Evolutionary conservation across 2,797 vertebrate species (phyloP), one percentile per base, ranked within the genome.

Genomic region (Menidia menidia): DNA sequence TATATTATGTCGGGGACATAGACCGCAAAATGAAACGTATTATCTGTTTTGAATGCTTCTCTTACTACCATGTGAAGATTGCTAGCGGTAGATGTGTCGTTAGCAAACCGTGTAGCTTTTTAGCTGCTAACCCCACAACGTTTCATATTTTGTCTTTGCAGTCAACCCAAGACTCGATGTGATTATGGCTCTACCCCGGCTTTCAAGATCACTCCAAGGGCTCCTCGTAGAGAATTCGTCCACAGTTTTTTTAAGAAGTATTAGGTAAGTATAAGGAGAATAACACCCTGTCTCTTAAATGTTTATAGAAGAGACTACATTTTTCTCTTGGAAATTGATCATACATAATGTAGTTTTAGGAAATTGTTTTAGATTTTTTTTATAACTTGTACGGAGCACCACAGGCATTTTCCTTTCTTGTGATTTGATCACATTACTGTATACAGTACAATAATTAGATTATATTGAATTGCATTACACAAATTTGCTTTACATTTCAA

Each of bases 191-290:
- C 33, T 91, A 16, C 39, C 4, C 0, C 61, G 51, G 35, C 48
- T 92, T 45, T 74, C 89, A 77, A 84, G 68, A 75, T 65, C 79
- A 0, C 14, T 92, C 1, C 42, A 71, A 25, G 68, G 83, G n/a
- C 45, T 88, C 19, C 18, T 92, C 19, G 16, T 70, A 3, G 63
- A 83, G 14, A 55, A 77, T 1, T 74, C 82, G 4, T 73, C 71
- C 32, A 6, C 60, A 47, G 60, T 79, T 12, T 76, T 78, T 8
- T 88, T 78, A 30, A 92, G 89, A 60, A 48, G 77, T 6, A 94
- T 95, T 66, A 92, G 93, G 94, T 95, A 83, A 92, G 78, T 45
- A 10, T 0, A 4, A 33, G 15, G 8, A 15, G 15, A 44, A 16
- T 16, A 10, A 59, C 10, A 44, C 4, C 33, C 1, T 32, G 43